Evolutionary conservation across 1,140 invertebrate genomes (phyloP).

Genomic region (Rhizoglyphus robini): DNA sequence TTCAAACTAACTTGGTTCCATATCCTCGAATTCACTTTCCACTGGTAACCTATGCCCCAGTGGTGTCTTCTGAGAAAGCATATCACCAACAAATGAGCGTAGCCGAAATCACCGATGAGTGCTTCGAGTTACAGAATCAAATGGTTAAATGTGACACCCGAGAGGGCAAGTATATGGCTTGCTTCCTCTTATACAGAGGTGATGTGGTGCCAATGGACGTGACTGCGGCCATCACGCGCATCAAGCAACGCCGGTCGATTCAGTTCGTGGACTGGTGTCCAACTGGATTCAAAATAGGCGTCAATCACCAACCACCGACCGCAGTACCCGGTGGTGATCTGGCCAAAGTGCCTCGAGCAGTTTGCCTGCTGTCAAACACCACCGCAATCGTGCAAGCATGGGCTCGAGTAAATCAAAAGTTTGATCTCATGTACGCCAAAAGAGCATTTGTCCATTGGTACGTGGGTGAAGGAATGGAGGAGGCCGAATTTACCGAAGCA

Average conservation of each 20-base stretch:
- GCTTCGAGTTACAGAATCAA: conserved; percentile 66
- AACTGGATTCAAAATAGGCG: no score
- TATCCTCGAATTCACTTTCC: conserved; percentile 49
- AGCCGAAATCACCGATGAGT: conserved; percentile 62
- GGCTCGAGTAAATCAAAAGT: conserved; percentile 45
- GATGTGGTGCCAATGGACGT: conserved; percentile 65
- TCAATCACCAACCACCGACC: conserved; percentile 70
- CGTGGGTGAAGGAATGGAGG: conserved; percentile 32
- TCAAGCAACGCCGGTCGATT: conserved; percentile 58
- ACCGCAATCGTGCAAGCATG: conserved; percentile 59
- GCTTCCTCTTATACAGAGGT: conserved; percentile 62
- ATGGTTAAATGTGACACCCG: conserved; percentile 56
- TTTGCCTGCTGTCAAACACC: conserved; percentile 59
- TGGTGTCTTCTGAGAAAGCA: conserved; percentile 71
- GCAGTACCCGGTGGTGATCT: conserved; percentile 67
- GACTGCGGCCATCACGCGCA: conserved; percentile 64
- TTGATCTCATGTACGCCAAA: conserved; percentile 47
- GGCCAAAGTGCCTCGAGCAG: conserved; percentile 65
- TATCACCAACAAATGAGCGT: conserved; percentile 64
- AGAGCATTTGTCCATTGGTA: conserved; percentile 40
- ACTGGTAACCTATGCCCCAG: conserved; percentile 66
- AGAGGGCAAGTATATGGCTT: conserved; percentile 51
- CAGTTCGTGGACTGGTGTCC: no score
- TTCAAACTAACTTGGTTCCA: conserved; percentile 53
- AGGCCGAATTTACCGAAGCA: conserved; percentile 34